A percentile compares a stretch with the other conserved stretches of the same genome.
These are phyloP conservation scores for Liodrosophila aerea DNA, from an alignment of 2,888 invertebrate genomes.

Conservation along the genomic window DNA sequence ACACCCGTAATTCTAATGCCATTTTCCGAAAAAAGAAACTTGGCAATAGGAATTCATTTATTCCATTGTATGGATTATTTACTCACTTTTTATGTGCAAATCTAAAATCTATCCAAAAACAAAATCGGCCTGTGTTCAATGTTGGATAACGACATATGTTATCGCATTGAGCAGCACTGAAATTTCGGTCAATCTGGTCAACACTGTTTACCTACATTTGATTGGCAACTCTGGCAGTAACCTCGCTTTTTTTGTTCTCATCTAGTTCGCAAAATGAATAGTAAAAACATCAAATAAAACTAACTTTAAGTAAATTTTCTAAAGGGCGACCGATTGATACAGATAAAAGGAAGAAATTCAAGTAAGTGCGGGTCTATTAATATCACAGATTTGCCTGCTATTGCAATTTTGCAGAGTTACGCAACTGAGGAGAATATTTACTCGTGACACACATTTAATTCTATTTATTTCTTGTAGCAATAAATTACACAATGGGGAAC, in stretches of 20 bases:
- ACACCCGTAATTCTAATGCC: background rate
- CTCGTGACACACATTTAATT: constrained; percentile 46
- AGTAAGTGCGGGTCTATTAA: constrained; percentile 26
- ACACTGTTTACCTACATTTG: no score
- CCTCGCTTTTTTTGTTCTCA: constrained; percentile 39
- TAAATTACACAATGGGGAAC: constrained; percentile 54
- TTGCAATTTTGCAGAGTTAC: constrained; percentile 38
- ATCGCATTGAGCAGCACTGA: constrained; percentile 11
- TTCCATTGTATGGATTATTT: constrained; percentile 6
- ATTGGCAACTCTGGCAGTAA: constrained; percentile 51
- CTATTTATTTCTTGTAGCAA: background rate
- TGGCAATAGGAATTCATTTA: background rate
- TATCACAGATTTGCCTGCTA: background rate
- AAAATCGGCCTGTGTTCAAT: constrained; percentile 50
- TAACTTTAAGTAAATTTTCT: constrained; percentile 6
- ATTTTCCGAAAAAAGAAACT: background rate
- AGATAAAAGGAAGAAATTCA: constrained; percentile 7
- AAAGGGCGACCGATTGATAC: constrained; percentile 9
- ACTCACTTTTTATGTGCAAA: constrained; percentile 61
- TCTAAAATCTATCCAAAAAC: constrained; percentile 63
- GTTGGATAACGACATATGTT: constrained; percentile 44
- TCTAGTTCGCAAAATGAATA: constrained; percentile 35
- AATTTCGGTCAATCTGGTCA: constrained; percentile 17
- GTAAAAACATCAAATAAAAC: constrained; percentile 58
- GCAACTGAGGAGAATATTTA: constrained; percentile 48